phyloP scores from a whole-genome alignment of 1,140 invertebrate genomes.

The Lucilia sericata region DNA sequence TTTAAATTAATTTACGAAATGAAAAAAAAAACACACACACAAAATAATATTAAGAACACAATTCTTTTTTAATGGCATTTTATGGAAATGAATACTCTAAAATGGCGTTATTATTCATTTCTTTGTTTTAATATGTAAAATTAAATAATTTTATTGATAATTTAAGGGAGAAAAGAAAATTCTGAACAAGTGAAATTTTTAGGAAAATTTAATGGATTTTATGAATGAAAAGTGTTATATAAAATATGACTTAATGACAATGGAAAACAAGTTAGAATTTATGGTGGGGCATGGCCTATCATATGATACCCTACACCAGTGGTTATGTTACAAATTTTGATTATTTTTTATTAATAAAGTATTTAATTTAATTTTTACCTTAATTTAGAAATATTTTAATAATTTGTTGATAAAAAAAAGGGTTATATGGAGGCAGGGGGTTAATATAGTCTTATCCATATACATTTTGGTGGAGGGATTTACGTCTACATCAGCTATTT shows the following conservation, averaged over 20 bases:
- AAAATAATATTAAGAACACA: constrained; percentile 8
- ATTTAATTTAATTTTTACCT: too few species aligned
- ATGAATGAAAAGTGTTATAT: neutral
- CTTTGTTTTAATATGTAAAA: neutral
- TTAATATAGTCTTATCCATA: too few species aligned
- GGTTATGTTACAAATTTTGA: too few species aligned
- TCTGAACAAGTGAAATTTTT: neutral
- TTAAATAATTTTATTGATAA: neutral
- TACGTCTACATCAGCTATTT: too few species aligned
- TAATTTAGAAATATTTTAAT: too few species aligned
- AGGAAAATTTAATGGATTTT: neutral
- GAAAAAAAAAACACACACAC: neutral
- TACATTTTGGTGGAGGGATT: too few species aligned
- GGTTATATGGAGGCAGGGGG: too few species aligned
- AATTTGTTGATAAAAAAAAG: too few species aligned
- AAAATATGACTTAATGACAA: neutral
- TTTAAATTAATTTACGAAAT: constrained; percentile 16
- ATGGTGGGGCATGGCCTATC: too few species aligned
- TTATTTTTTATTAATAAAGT: too few species aligned
- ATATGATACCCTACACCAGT: too few species aligned
- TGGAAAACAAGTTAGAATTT: too few species aligned
- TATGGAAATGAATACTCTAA: constrained; percentile 4
- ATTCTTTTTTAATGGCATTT: constrained; percentile 2
- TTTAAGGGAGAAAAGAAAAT: neutral
- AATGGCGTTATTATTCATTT: neutral